Conservation (phyloP, 2,888 invertebrate species). For the Rhamnusium bicolor region DNA sequence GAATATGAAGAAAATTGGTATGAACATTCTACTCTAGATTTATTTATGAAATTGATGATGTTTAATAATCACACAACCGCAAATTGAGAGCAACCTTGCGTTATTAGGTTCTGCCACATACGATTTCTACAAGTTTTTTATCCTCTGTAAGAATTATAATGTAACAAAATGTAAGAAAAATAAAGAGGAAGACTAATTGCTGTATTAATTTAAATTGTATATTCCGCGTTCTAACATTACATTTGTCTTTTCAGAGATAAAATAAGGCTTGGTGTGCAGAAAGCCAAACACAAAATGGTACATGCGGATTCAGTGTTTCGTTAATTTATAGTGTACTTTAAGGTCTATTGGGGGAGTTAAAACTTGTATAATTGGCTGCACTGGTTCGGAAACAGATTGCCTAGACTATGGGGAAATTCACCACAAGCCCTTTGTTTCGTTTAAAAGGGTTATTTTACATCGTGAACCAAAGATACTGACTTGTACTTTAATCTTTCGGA, state of each 20-base stretch:
- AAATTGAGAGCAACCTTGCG: too few relatives aligned
- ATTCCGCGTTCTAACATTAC: constrained; percentile 41
- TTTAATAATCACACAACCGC: too few relatives aligned
- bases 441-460: constrained; percentile 64
- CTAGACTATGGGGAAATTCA: constrained; percentile 60
- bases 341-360: constrained; percentile 62
- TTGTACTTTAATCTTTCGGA: constrained; percentile 55
- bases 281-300: constrained; percentile 54
- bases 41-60: too few relatives aligned
- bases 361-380: constrained; percentile 68
- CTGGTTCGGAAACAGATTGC: constrained; percentile 68
- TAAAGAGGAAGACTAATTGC: constrained; percentile 42
- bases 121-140: neutral
- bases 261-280: constrained; percentile 49
- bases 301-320: constrained; percentile 51
- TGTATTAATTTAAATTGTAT: constrained; percentile 49
- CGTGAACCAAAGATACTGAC: constrained; percentile 57
- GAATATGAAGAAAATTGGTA: too few relatives aligned
- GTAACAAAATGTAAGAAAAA: constrained; percentile 11
- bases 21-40: too few relatives aligned
- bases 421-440: constrained; percentile 64
- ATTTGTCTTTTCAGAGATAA: constrained; percentile 46
- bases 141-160: neutral
- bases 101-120: too few relatives aligned
- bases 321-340: constrained; percentile 63